Conservation (phyloP, 2,888 invertebrate genomes). For the Oligia strigilis region DNA sequence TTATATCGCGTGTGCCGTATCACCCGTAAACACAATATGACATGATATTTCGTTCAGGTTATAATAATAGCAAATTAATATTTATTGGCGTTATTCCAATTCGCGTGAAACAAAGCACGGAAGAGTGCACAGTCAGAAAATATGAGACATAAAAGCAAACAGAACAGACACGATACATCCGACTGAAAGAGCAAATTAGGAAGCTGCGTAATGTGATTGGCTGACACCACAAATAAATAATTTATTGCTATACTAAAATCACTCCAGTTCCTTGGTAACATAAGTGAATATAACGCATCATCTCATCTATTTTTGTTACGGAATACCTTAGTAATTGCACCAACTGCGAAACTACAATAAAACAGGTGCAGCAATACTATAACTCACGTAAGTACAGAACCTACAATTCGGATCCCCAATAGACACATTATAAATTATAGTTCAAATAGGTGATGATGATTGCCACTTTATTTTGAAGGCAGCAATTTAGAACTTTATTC, state of each 20-base stretch:
- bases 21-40: background rate
- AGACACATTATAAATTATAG: conserved; percentile 57
- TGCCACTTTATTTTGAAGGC: conserved; percentile 49
- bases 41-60: background rate
- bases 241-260: background rate
- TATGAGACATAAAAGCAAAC: background rate
- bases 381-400: conserved; percentile 37
- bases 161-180: background rate
- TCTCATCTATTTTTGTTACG: conserved; percentile 17
- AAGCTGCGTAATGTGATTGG: background rate
- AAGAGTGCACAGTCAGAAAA: background rate
- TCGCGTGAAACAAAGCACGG: background rate
- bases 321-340: conserved; percentile 27
- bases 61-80: background rate
- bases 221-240: conserved; percentile 5
- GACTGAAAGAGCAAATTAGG: background rate
- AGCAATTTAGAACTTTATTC: conserved; percentile 47
- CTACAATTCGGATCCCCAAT: conserved; percentile 43
- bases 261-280: background rate
- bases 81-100: background rate
- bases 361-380: conserved; percentile 30
- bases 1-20: background rate
- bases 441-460: conserved; percentile 53
- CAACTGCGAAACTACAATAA: conserved; percentile 16
- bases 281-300: background rate